These are phyloP conservation scores for Nemotelus pantherinus DNA, from an alignment of 2,888 invertebrate species.

Conservation along the genomic window DNA sequence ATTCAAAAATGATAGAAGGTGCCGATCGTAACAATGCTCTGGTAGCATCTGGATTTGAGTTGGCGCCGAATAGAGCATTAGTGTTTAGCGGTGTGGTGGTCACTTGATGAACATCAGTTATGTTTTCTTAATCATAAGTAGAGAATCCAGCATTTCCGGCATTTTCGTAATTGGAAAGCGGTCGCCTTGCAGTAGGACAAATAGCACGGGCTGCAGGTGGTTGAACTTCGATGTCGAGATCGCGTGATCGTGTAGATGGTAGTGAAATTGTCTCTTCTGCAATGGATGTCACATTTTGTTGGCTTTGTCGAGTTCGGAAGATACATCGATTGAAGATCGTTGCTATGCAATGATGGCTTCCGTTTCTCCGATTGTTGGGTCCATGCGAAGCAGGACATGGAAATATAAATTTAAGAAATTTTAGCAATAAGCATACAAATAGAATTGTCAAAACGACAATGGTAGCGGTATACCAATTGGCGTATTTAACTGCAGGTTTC, in stretches of 20 bases:
- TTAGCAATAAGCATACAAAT: neutral
- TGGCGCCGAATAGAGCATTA: too few relatives aligned
- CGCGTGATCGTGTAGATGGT: neutral
- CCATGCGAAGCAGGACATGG: neutral
- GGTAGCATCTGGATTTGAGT: too few relatives aligned
- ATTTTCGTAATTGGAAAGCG: too few relatives aligned
- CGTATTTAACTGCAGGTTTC: neutral
- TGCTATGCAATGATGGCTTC: neutral
- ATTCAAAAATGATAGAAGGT: too few relatives aligned
- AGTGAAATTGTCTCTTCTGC: neutral
- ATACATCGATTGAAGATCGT: neutral
- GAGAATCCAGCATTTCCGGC: too few relatives aligned
- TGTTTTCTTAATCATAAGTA: too few relatives aligned
- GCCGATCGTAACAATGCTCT: too few relatives aligned
- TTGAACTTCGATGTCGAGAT: too few relatives aligned
- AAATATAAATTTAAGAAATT: neutral
- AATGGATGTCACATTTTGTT: neutral
- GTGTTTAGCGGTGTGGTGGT: too few relatives aligned
- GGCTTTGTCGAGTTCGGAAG: neutral
- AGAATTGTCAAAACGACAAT: neutral
- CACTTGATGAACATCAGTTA: too few relatives aligned
- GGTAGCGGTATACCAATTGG: neutral
- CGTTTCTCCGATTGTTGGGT: neutral
- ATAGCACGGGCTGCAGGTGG: too few relatives aligned
- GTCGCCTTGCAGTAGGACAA: too few relatives aligned